These are phyloP conservation scores for Rutpela maculata DNA, from an alignment of 2,888 invertebrate species.

Conservation along the genomic window DNA sequence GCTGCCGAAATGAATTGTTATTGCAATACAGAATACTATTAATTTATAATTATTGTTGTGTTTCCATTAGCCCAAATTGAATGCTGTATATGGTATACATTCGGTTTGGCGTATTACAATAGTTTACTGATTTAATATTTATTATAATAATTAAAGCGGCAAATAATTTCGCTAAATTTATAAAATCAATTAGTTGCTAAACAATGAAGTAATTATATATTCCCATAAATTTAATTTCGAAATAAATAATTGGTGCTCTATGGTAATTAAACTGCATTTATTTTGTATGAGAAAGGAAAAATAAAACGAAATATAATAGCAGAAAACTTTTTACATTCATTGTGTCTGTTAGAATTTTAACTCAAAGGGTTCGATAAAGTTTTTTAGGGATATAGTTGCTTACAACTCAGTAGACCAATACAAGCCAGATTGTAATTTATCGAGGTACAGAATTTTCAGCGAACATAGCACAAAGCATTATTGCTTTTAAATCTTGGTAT, in stretches of 20 bases:
- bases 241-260: background rate
- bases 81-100: background rate
- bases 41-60: background rate
- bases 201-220: background rate
- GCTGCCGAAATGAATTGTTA: background rate
- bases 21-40: background rate
- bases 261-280: too few species aligned
- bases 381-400: too few species aligned
- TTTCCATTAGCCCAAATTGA: background rate
- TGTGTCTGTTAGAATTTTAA: too few species aligned
- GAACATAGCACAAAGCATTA: too few species aligned
- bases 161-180: background rate
- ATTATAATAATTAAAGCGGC: background rate
- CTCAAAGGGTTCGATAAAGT: too few species aligned
- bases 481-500: too few species aligned
- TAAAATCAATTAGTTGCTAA: background rate
- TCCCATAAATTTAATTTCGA: background rate
- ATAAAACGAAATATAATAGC: too few species aligned
- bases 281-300: too few species aligned
- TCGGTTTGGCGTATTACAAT: background rate
- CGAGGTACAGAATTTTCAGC: too few species aligned
- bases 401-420: too few species aligned
- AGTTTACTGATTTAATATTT: slow-evolving; percentile 8
- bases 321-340: too few species aligned
- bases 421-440: too few species aligned